phyloP scores from a whole-genome alignment of 2,797 vertebrate genomes.

The Phrynocephalus forsythii region DNA sequence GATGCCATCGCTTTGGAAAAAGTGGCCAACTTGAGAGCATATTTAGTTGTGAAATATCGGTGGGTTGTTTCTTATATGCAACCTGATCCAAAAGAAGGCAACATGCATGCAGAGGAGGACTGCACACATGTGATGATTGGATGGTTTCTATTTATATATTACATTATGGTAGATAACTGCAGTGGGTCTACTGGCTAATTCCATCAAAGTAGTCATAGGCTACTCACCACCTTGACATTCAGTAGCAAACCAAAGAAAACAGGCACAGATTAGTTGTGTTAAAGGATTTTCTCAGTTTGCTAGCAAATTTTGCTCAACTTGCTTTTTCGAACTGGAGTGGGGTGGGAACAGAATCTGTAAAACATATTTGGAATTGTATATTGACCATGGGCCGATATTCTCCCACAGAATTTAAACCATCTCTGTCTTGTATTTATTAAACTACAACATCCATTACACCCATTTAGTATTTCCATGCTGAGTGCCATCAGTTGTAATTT shows the following conservation, averaged over 20 bases:
- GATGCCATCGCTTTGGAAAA: conserved; percentile 32
- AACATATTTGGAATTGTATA: too few species aligned
- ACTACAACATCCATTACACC: too few species aligned
- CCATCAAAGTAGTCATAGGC: not conserved
- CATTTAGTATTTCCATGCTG: not conserved
- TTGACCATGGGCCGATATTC: too few species aligned
- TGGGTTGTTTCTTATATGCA: not conserved
- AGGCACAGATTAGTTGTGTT: not conserved
- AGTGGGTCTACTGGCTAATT: not conserved
- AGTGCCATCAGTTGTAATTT: not conserved
- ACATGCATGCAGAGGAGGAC: not conserved
- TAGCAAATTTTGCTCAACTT: too few species aligned
- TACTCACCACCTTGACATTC: not conserved
- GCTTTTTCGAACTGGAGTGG: too few species aligned
- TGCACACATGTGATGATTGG: not conserved
- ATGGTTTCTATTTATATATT: not conserved
- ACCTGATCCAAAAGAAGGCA: not conserved
- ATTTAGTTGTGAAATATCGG: not conserved
- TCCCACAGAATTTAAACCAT: too few species aligned
- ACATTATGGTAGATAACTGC: not conserved
- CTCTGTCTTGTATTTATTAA: too few species aligned
- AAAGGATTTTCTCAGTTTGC: not conserved
- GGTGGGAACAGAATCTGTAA: too few species aligned
- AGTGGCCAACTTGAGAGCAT: not conserved
- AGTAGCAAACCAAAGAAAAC: not conserved